phyloP scores from a whole-genome alignment of 2,888 invertebrate genomes.

The Xylota sylvarum region DNA sequence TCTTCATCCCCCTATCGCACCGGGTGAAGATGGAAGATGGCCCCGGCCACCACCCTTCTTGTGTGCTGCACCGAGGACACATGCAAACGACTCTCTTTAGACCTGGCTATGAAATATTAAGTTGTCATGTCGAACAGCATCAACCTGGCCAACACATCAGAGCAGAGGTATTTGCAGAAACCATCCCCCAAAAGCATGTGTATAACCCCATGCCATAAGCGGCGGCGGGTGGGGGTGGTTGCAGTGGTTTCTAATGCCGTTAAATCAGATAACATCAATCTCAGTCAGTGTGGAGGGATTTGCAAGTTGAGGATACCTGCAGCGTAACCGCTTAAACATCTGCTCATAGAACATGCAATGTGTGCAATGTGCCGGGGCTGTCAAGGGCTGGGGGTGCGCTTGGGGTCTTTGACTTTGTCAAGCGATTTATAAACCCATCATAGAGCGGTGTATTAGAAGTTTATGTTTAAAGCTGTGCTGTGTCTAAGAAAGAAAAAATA shows the following conservation, averaged over 20 bases:
- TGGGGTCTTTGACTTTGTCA: constrained; percentile 54
- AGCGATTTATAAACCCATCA: constrained; percentile 56
- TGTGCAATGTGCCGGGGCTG: not conserved
- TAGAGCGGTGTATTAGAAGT: constrained; percentile 11
- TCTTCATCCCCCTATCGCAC: not conserved
- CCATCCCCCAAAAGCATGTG: constrained; percentile 20
- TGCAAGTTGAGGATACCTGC: constrained; percentile 57
- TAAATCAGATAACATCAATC: constrained; percentile 78
- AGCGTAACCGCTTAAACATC: constrained; percentile 53
- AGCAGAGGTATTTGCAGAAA: constrained; percentile 39
- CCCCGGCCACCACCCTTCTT: not conserved
- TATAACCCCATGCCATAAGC: not conserved
- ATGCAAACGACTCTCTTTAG: constrained; percentile 65
- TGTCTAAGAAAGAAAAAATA: not conserved
- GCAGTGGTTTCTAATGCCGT: constrained; percentile 70
- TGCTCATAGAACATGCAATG: constrained; percentile 28
- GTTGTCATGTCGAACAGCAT: constrained; percentile 75
- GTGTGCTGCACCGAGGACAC: constrained; percentile 5
- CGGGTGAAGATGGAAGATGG: not conserved
- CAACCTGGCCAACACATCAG: constrained; percentile 62
- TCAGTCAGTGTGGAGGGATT: constrained; percentile 58
- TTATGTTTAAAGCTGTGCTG: not conserved
- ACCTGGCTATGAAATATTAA: constrained; percentile 68
- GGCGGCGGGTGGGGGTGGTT: constrained; percentile 1
- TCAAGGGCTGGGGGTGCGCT: not conserved